A percentile compares a stretch with the other conserved stretches of the same genome.
These are phyloP conservation scores for Enteromius viviparus DNA, from an alignment of 2,797 vertebrate species.

Conservation along the genomic window DNA sequence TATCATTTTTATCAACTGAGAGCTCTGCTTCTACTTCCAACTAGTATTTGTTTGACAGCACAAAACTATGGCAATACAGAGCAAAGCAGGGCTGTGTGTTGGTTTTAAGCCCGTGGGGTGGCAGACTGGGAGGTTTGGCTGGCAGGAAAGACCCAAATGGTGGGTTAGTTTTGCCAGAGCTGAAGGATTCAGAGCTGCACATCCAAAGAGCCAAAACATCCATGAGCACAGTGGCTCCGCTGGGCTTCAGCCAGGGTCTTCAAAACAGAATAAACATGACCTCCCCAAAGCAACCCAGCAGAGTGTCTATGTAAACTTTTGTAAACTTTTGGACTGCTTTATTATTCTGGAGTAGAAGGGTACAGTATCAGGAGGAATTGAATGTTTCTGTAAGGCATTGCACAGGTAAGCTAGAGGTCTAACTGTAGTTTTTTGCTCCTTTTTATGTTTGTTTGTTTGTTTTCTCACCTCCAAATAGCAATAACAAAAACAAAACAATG, in stretches of 20 bases:
- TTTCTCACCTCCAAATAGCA: background rate
- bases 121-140: slow-evolving; percentile 43
- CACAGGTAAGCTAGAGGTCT: background rate
- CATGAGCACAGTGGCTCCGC: slow-evolving; percentile 32
- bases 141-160: slow-evolving; percentile 58
- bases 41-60: slow-evolving; percentile 5
- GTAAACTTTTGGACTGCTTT: slow-evolving; percentile 20
- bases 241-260: slow-evolving; percentile 48
- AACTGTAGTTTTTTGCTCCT: background rate
- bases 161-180: slow-evolving; percentile 36
- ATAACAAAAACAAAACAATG: background rate
- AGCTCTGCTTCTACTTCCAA: slow-evolving; percentile 9
- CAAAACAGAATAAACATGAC: slow-evolving; percentile 44
- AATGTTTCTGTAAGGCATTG: background rate
- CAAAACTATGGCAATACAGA: slow-evolving; percentile 1
- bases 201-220: slow-evolving; percentile 47
- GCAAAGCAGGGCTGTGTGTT: slow-evolving; percentile 5
- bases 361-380: background rate
- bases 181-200: slow-evolving; percentile 38
- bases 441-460: background rate
- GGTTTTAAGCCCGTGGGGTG: slow-evolving; percentile 29
- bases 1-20: background rate
- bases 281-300: slow-evolving; percentile 15
- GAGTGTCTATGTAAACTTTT: slow-evolving; percentile 34
- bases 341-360: slow-evolving; percentile 19